Percentiles rank a stretch among this genome's conserved stretches.
Evolutionary conservation across 2,888 invertebrate genomes (phyloP).

Genomic region (Agapetus fuscipes): DNA sequence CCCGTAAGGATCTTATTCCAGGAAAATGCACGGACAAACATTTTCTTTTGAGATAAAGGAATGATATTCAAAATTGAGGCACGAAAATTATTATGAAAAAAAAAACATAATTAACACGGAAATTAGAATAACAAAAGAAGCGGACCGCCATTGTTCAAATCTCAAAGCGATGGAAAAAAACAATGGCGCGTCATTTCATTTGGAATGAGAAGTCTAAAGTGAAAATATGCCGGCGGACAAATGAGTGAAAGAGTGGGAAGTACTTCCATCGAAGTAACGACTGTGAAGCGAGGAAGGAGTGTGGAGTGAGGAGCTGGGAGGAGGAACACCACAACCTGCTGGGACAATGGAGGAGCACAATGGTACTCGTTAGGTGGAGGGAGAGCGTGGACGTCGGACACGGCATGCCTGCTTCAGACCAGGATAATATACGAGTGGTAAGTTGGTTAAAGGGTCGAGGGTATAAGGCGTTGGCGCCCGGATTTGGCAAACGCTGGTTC

Average conservation of each 20-base stretch:
- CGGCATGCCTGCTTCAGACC: slow-evolving; percentile 4
- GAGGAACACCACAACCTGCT: slow-evolving; percentile 1
- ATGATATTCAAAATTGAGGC: neutral
- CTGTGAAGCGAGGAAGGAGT: no score
- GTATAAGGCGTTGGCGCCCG: no score
- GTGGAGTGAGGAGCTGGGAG: slow-evolving; percentile 3
- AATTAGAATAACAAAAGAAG: neutral
- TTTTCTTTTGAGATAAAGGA: neutral
- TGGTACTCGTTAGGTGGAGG: slow-evolving; percentile 14
- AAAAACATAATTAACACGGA: slow-evolving; percentile 3
- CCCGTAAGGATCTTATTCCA: no score
- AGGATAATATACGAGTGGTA: no score
- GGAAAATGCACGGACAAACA: no score
- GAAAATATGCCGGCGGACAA: slow-evolving; percentile 14
- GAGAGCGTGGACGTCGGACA: slow-evolving; percentile 7
- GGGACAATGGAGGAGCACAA: slow-evolving; percentile 8
- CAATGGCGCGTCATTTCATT: slow-evolving; percentile 13
- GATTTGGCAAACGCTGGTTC: no score
- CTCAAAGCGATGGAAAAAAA: slow-evolving; percentile 2
- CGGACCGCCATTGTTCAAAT: neutral
- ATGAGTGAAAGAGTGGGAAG: neutral
- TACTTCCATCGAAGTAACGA: neutral
- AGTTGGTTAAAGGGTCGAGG: no score
- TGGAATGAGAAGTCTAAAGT: slow-evolving; percentile 13
- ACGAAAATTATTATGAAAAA: neutral